These are phyloP conservation scores for Hylomyscus alleni DNA, from an alignment of 2,797 vertebrate species.

Conservation along the genomic window DNA sequence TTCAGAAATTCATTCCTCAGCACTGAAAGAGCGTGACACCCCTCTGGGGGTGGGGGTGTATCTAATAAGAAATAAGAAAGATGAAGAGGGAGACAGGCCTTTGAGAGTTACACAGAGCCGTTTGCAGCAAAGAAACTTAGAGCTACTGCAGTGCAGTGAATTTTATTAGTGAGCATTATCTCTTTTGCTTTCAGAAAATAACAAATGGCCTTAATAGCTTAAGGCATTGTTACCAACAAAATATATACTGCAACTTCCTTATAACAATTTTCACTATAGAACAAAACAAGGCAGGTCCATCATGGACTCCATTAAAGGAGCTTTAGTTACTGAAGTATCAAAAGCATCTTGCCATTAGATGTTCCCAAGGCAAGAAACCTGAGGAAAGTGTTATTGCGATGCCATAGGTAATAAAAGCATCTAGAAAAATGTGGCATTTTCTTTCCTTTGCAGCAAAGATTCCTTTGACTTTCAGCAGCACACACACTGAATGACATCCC, in stretches of 20 bases:
- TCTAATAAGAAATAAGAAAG: slow-evolving; percentile 38
- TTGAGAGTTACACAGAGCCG: slow-evolving; percentile 30
- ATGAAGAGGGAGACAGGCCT: background rate
- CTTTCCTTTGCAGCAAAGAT: slow-evolving; percentile 59
- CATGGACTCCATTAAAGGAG: slow-evolving; percentile 73
- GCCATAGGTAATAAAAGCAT: slow-evolving; percentile 69
- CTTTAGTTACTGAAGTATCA: slow-evolving; percentile 76
- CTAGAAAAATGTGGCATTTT: slow-evolving; percentile 64
- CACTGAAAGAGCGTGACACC: background rate
- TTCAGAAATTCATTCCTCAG: slow-evolving; percentile 37
- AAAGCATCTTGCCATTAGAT: slow-evolving; percentile 74
- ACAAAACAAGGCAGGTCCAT: slow-evolving; percentile 75
- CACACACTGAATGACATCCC: background rate
- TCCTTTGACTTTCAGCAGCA: slow-evolving; percentile 26
- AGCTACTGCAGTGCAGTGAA: slow-evolving; percentile 44
- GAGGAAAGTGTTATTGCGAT: slow-evolving; percentile 50
- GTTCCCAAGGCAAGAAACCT: slow-evolving; percentile 70
- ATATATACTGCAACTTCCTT: slow-evolving; percentile 76
- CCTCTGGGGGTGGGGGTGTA: background rate
- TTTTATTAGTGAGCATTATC: slow-evolving; percentile 80
- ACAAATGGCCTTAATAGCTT: slow-evolving; percentile 80
- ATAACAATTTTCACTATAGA: slow-evolving; percentile 75
- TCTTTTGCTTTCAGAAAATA: slow-evolving; percentile 81
- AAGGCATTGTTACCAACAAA: slow-evolving; percentile 74
- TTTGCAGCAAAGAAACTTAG: slow-evolving; percentile 61